Evolutionary conservation across 2,797 vertebrate species (phyloP), one percentile per base, ranked within the genome.

Genomic region (Melanotaenia boesemani): DNA sequence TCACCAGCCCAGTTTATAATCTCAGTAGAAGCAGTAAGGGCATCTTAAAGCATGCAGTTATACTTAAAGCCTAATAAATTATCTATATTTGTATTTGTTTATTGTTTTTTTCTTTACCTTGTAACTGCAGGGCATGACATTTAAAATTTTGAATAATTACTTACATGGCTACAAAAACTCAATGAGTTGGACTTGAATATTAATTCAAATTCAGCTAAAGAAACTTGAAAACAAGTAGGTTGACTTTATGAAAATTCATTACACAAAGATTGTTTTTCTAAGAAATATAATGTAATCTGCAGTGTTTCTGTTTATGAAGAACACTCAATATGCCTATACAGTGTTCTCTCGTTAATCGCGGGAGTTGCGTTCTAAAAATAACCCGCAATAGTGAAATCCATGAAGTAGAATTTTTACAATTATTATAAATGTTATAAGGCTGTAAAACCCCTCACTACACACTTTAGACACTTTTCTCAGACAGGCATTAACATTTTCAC

Each of bases 291-390:
- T 39, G 37, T 13, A 39, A 39, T 39, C 10, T 13, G 12, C 76
- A 57, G 64, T 46, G 79, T 76, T 88, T 79, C 10, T 39, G 34
- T 36, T 7, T 36, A 1, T 2, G 7, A 36, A 36, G 34, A 86
- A 86, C 80, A 39, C 55, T 50, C 5, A 28, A 36, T 36, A 36
- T 28, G 28, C 28, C 28, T 30, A 5, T 30, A 30, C 28, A 30
- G 28, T 30, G 28, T 30, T 30, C 28, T 28, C 28, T 30, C 28
- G 28, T 30, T 30, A 30, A 30, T 30, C 28, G 28, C 28, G 5
- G 28, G 28, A 30, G 28, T 30, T 30, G 28, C 26, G 26, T 30
- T 30, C 28, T 30, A 30, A 30, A 30, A 30, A 30, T 30, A 30
- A 30, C 28, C 28, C 28, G 3, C 28, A 28, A 28, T 28, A 28